phyloP scores from a whole-genome alignment of 2,797 vertebrate genomes.

The Lophotriccus pileatus region DNA sequence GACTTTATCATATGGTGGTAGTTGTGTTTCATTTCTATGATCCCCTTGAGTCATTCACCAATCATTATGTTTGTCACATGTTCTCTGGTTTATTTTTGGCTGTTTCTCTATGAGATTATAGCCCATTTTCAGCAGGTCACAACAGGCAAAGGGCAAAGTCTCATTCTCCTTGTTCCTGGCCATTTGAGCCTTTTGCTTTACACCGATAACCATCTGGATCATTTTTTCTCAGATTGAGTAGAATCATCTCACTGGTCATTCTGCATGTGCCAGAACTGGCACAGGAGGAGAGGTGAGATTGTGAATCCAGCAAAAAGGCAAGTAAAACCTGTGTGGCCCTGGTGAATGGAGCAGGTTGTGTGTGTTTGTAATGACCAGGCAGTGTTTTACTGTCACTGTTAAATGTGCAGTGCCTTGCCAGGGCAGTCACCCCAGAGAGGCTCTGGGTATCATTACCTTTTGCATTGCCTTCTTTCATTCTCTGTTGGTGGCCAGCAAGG shows the following conservation, averaged over 20 bases:
- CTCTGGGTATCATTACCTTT: not conserved
- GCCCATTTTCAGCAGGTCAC: not conserved
- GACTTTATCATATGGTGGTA: not conserved
- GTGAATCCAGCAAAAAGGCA: not conserved
- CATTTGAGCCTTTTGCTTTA: not conserved
- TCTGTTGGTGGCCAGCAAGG: not conserved
- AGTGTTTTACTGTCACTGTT: not conserved
- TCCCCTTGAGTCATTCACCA: not conserved
- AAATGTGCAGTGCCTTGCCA: fast-evolving
- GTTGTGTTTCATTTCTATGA: not conserved
- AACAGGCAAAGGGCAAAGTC: not conserved
- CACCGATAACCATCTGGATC: fast-evolving
- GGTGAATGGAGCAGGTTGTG: not conserved
- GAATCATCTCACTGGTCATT: not conserved
- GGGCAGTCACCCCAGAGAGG: not conserved
- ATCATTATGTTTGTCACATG: not conserved
- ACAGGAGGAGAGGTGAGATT: not conserved
- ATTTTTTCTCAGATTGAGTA: not conserved
- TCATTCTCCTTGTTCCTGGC: not conserved
- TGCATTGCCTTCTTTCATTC: not conserved
- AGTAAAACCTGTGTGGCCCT: not conserved
- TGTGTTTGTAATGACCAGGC: not conserved
- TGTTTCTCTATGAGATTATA: not conserved
- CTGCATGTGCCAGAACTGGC: not conserved
- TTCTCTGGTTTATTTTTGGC: constrained; percentile 5